A percentile compares a stretch with the other conserved stretches of the same genome.
Conservation (phyloP, 64 coral and sea anemone genomes). For the Catalaphyllia jardinei region DNA sequence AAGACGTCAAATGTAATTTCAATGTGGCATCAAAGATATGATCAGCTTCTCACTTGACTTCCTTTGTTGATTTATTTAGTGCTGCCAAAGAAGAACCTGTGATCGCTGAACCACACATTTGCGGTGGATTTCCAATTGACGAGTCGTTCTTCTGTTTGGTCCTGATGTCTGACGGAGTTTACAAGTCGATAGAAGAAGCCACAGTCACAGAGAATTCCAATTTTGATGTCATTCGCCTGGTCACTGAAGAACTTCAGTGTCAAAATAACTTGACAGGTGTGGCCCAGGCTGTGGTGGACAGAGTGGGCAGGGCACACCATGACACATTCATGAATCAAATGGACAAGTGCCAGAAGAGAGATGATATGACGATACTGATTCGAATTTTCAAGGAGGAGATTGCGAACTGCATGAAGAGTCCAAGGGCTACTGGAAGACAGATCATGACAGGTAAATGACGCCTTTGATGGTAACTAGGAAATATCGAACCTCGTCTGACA, state of each 20-base stretch:
- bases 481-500: too few relatives aligned
- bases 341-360: slow-evolving; percentile 87
- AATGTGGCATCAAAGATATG: too few relatives aligned
- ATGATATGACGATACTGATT: slow-evolving; percentile 93
- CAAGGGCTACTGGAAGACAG: slow-evolving; percentile 59
- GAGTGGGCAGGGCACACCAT: slow-evolving; percentile 75
- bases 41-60: background rate
- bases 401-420: slow-evolving; percentile 72
- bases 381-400: slow-evolving; percentile 86
- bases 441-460: slow-evolving; percentile 46
- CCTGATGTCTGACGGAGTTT: slow-evolving; percentile 97
- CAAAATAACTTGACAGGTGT: slow-evolving; percentile 91
- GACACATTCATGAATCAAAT: slow-evolving; percentile 93
- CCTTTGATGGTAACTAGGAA: too few relatives aligned
- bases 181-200: slow-evolving; percentile 83
- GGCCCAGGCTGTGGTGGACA: slow-evolving; percentile 93
- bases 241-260: slow-evolving; percentile 71
- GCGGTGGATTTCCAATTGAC: slow-evolving; percentile 81
- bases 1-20: too few relatives aligned
- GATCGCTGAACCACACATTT: slow-evolving; percentile 88
- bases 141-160: slow-evolving; percentile 83
- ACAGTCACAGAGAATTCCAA: slow-evolving; percentile 67
- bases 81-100: slow-evolving; percentile 87
- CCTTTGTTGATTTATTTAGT: slow-evolving; percentile 19
- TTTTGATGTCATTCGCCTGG: slow-evolving; percentile 81